Percentiles rank a stretch among this genome's conserved stretches.
phyloP scores from a whole-genome alignment of 2,113 vertebrate genomes.

The Catharus minimus region DNA sequence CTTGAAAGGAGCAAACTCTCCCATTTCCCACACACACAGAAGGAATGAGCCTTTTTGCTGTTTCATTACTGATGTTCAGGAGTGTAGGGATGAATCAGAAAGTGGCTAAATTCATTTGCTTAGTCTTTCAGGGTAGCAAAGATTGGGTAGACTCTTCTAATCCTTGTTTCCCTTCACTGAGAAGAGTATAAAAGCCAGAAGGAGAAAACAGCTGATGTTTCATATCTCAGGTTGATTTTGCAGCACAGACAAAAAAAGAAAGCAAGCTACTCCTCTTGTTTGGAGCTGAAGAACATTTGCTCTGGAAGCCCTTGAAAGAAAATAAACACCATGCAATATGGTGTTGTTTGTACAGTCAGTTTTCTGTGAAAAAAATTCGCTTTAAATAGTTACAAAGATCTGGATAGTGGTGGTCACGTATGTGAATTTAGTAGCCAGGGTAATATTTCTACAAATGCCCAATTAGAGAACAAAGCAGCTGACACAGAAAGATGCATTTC shows the following conservation, averaged over 20 bases:
- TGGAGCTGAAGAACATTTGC: slow-evolving; percentile 8
- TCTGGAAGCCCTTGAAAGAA: slow-evolving; percentile 34
- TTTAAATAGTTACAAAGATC: not conserved
- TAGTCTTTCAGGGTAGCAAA: not conserved
- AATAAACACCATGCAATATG: not conserved
- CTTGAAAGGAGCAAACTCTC: rapidly evolving
- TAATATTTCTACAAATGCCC: not conserved
- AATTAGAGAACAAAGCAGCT: not conserved
- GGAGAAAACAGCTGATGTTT: slow-evolving; percentile 35
- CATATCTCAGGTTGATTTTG: slow-evolving; percentile 20
- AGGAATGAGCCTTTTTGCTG: not conserved
- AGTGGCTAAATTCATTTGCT: not conserved
- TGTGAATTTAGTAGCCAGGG: not conserved
- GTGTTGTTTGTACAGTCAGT: not conserved
- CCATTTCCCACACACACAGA: not conserved
- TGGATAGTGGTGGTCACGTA: not conserved
- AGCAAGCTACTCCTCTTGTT: slow-evolving; percentile 3
- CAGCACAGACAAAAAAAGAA: slow-evolving; percentile 4
- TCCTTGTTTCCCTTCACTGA: not conserved
- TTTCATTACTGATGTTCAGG: not conserved
- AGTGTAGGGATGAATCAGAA: not conserved
- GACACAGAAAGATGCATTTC: not conserved
- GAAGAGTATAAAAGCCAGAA: not conserved
- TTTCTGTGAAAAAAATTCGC: not conserved
- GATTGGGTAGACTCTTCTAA: not conserved